Evolutionary conservation across 2,797 vertebrate species (phyloP), one percentile per base, ranked within the genome.

Genomic region (Alosa sapidissima): DNA sequence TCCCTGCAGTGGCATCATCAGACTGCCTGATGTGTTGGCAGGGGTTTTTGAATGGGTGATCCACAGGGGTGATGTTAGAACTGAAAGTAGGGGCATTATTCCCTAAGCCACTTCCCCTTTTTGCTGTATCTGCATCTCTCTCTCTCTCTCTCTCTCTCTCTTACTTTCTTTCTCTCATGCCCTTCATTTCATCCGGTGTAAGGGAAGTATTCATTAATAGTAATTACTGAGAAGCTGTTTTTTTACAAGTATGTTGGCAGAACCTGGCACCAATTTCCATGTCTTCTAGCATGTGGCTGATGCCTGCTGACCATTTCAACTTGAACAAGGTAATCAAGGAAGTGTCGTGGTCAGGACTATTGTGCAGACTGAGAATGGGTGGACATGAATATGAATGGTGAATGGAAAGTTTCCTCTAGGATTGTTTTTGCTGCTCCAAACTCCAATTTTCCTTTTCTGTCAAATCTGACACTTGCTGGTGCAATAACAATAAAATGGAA

Each of bases 1-100:
- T 65, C 81, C 83, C 85, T 82, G 84, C 89, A 85, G 86, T 87
- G 81, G 84, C 83, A 84, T 13, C 88, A 85, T 85, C 88, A 85
- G 75, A 85, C 85, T 89, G 87, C 88, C 84, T 89, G 91, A 92
- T 88, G 68, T 87, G 87, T 87, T 89, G 87, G 81, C 84, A 90
- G 62, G 83, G 84, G 83, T 60, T 81, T 88, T 86, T 62, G 21
- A 87, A 75, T 86, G 65, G 84, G 82, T 82, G 87, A 68, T 85
- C 81, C 41, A 83, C 52, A 84, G 62, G 62, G 62, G 62, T 16
- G 2, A 82, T 83, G 81, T 51, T 86, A 65, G 11, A 65, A 65
- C 62, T 65, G 9, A 68, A 28, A 68, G 62, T 33, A 65, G 62
- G 62, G 3, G 62, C 3, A 68, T 68, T 33, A 68, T 36, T 28